Percentiles rank a stretch among this genome's conserved stretches.
Conservation (phyloP, 2,797 vertebrate genomes). For the Acanthornis magna region DNA sequence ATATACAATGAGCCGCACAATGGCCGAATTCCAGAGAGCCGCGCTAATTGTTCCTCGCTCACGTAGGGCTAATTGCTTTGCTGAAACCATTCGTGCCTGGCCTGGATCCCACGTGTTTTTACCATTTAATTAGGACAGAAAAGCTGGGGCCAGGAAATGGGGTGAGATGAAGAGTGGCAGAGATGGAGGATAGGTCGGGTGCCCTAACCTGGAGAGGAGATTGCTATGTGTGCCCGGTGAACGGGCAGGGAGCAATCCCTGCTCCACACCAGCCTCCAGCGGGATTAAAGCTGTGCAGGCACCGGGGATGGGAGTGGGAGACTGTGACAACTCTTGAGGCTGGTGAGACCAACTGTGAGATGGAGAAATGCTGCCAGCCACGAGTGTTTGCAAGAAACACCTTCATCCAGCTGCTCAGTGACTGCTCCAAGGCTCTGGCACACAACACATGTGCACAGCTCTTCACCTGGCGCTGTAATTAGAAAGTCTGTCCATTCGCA, state of each 20-base stretch:
- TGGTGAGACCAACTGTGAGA: background rate
- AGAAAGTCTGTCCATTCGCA: background rate
- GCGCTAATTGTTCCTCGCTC: constrained; percentile 59
- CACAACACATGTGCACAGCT: rapidly evolving
- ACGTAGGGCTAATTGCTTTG: constrained; percentile 62
- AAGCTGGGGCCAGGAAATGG: constrained; percentile 14
- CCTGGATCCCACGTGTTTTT: constrained; percentile 59
- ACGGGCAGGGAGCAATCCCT: background rate
- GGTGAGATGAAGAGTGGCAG: constrained; percentile 20
- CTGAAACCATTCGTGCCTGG: constrained; percentile 48
- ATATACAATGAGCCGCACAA: constrained; percentile 66
- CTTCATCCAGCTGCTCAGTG: background rate
- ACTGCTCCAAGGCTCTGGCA: background rate
- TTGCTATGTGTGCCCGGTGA: rapidly evolving
- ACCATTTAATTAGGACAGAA: constrained; percentile 55
- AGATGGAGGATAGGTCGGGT: background rate
- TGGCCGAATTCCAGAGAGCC: constrained; percentile 65
- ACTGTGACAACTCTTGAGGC: background rate
- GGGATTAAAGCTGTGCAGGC: background rate
- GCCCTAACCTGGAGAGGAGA: background rate
- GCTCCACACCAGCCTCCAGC: background rate
- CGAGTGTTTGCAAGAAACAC: background rate
- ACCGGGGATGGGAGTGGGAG: background rate
- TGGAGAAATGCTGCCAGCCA: background rate
- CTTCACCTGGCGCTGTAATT: background rate